These are phyloP conservation scores for Dendrocopos noguchii DNA, from an alignment of 2,113 vertebrate species.

Conservation along the genomic window DNA sequence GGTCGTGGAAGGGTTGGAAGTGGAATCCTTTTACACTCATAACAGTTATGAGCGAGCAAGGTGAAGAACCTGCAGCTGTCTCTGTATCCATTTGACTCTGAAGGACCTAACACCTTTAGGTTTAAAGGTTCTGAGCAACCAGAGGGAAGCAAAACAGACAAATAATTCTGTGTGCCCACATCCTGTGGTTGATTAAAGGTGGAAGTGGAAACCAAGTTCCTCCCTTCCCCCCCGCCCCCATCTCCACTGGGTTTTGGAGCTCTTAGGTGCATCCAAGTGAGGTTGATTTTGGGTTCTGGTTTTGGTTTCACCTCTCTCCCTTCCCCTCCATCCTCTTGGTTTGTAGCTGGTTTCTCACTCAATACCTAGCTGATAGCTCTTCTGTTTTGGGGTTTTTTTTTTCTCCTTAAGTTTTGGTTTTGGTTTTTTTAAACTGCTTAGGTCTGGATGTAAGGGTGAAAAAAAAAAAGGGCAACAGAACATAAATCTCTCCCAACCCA, in stretches of 20 bases:
- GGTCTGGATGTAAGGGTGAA: slow-evolving; percentile 94
- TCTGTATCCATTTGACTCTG: slow-evolving; percentile 84
- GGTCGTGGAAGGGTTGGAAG: slow-evolving; percentile 38
- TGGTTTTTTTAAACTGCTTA: slow-evolving; percentile 88
- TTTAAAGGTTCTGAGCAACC: slow-evolving; percentile 75
- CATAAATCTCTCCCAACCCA: too few species aligned
- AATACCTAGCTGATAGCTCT: slow-evolving; percentile 98
- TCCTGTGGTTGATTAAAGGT: slow-evolving; percentile 68
- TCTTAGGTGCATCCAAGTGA: too few species aligned
- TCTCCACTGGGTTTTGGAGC: too few species aligned
- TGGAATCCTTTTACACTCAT: slow-evolving; percentile 88
- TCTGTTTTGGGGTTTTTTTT: slow-evolving; percentile 80
- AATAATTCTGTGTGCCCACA: slow-evolving; percentile 61
- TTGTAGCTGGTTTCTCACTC: slow-evolving; percentile 92
- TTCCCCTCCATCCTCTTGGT: slow-evolving; percentile 81
- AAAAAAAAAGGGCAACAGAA: not conserved
- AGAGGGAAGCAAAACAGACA: slow-evolving; percentile 45
- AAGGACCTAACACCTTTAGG: slow-evolving; percentile 84
- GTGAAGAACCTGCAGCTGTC: slow-evolving; percentile 85
- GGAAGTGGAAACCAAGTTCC: too few species aligned
- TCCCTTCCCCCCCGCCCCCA: too few species aligned
- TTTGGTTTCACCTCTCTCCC: slow-evolving; percentile 71
- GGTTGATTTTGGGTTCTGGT: too few species aligned
- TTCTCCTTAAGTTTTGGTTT: slow-evolving; percentile 61
- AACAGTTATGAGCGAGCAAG: slow-evolving; percentile 81